A percentile compares a stretch with the other conserved stretches of the same genome.
Evolutionary conservation across 2,888 invertebrate genomes (phyloP).

Genomic region (Tachina fera): DNA sequence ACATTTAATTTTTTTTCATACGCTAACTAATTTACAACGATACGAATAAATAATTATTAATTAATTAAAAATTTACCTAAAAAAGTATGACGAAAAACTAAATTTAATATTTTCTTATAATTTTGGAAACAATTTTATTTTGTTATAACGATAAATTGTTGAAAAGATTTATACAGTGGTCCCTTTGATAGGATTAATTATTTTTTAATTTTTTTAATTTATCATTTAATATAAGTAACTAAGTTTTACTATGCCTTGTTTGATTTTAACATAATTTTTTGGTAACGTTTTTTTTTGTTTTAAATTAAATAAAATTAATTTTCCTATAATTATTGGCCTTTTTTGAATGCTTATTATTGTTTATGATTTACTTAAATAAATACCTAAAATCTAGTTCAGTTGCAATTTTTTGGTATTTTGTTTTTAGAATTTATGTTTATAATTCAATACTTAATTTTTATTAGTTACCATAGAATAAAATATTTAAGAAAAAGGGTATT

Average conservation of each 20-base stretch:
- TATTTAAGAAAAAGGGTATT: constrained; percentile 41
- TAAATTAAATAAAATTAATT: constrained; percentile 32
- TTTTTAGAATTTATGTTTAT: constrained; percentile 41
- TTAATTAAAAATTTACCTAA: background rate
- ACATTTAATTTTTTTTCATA: constrained; percentile 14
- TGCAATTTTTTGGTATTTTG: constrained; percentile 66
- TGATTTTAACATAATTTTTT: constrained; percentile 24
- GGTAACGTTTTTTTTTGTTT: constrained; percentile 7
- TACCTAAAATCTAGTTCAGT: constrained; percentile 68
- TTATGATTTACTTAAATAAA: constrained; percentile 38
- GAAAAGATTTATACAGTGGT: constrained; percentile 45
- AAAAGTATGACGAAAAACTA: constrained; percentile 2
- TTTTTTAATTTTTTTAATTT: constrained; percentile 22
- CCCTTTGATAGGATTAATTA: constrained; percentile 52
- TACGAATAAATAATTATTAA: constrained; percentile 2
- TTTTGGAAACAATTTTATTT: constrained; percentile 42
- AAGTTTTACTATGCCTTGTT: constrained; percentile 17
- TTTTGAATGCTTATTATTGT: constrained; percentile 45
- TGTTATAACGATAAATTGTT: constrained; percentile 41
- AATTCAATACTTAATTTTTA: constrained; percentile 21
- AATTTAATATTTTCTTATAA: constrained; percentile 6
- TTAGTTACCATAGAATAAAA: constrained; percentile 40
- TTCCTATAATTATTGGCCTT: constrained; percentile 68
- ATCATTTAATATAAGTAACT: constrained; percentile 24
- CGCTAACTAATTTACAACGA: constrained; percentile 43